Base-by-base conservation (phyloP, 1,140 invertebrate genomes). In the Drosophila tani region DNA sequence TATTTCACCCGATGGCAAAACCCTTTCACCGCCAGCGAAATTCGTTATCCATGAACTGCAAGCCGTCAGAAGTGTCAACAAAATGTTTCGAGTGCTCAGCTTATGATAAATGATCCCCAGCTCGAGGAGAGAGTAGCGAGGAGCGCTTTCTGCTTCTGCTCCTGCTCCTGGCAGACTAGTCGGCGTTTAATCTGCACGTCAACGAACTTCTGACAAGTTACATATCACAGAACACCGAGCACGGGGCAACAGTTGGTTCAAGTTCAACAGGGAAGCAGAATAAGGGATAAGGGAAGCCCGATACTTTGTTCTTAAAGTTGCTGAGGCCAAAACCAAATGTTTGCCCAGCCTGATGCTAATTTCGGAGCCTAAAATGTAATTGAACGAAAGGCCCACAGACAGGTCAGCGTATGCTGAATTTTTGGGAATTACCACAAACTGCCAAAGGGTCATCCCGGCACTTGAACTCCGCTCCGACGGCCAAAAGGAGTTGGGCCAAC, bases 131-230 rank as follows among this genome's bases (percentile, higher is more conserved):
- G 17, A 15, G 51, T 9, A 55, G 35, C 14, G 17, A 15, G 51
- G 5, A 55, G 35, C 14, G 32, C 8, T 38, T n/a, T 24, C 19
- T 24, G 79, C 60, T 79, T 29, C 45, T 69, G 75, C 69, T 77
- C 45, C 49, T 74, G 82, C 83, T 73, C 49, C 63, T 51, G 49
- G 68, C 68, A 53, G 56, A 62, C 47, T 69, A 73, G 58, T 76
- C 65, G 51, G 35, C 73, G 78, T 79, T 86, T 86, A 86, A 86
- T 86, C 82, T 87, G 82, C 76, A 75, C 81, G 83, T 88, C 84
- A 87, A 71, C 85, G 75, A 87, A 84, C 73, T 87, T 88, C 65
- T 88, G 84, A 87, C 77, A 87, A 87, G 84, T 88, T 84, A 87
- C 84, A 81, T 57, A 88, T 75, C 81, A 88, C 75, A 68, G 63